Percentiles rank a stretch among this genome's conserved stretches.
Evolutionary conservation across 2,113 vertebrate genomes (phyloP).

Genomic region (Ariopsis seemanni): DNA sequence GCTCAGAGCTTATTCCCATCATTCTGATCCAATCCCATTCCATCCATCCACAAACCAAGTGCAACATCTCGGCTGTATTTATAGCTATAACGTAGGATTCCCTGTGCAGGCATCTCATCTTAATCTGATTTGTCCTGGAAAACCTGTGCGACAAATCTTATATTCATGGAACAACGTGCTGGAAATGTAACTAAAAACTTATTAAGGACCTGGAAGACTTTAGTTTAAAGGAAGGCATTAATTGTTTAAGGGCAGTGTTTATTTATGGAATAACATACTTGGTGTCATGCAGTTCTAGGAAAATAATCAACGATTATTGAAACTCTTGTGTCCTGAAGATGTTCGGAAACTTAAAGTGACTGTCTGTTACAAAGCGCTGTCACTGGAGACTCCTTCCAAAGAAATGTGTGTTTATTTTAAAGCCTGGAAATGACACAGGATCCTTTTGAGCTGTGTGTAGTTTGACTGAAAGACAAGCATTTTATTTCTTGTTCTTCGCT

Average conservation of each 20-base stretch:
- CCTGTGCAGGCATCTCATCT: neutral
- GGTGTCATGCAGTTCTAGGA: neutral
- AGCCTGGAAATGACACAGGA: neutral
- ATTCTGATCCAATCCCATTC: constrained; percentile 7
- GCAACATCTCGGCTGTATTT: neutral
- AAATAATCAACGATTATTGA: neutral
- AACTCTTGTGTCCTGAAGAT: neutral
- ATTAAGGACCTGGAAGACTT: neutral
- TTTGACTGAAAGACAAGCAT: neutral
- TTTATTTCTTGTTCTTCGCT: neutral
- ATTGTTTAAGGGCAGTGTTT: neutral
- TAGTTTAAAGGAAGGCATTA: neutral
- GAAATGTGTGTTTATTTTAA: neutral
- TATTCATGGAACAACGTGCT: too few relatives aligned
- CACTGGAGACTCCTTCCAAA: neutral
- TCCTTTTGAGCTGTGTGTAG: neutral
- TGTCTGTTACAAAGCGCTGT: neutral
- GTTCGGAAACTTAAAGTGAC: neutral
- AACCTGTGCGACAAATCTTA: neutral
- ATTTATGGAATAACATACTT: neutral
- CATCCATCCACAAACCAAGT: neutral
- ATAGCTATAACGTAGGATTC: neutral
- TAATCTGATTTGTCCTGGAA: neutral
- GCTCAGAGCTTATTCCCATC: neutral
- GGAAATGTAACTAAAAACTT: neutral